Base-by-base conservation (phyloP, 2,797 vertebrate species). In the Poecile montanus region DNA sequence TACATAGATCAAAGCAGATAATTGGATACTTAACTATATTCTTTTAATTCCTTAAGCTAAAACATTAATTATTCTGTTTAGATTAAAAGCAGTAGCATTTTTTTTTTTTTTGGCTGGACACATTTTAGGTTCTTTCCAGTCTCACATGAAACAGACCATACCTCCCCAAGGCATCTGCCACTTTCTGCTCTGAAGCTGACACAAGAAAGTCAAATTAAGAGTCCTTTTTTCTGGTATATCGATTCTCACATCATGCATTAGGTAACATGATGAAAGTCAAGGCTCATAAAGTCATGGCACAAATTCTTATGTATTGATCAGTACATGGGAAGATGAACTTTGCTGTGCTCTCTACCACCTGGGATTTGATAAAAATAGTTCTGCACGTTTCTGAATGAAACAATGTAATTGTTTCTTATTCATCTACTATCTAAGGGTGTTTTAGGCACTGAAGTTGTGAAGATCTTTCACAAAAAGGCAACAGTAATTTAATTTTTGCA, bases 321-420 rank as follows among this genome's bases (percentile, higher is more conserved):
- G 10, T 7, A 18, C 38, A 15, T 0, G 2, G 14, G 19, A 54
- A 76, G 30, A 18, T 75, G 56, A 73, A 56, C 21, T 73, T 83
- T 30, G 17, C 42, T 57, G 38, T 84, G 32, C 18, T 58, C 36
- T 48, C 50, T 25, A 1, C 56, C 12, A 16, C 0, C 0, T 29
- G 22, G 50, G 40, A 48, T 67, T 45, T 73, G 51, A 67, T 38
- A 48, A 58, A 88, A 67, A 32, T 17, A 36, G 26, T 77, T 82
- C 17, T 62, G 62, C 7, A 1, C 12, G 9, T 71, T 67, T 71
- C 79, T 44, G 27, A 65, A 32, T 60, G 36, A 73, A 79, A n/a
- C 12, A 51, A 13, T 42, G 22, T 18, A 13, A 58, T 57, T 36
- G 6, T 70, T 19, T 58, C 23, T 47, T 66, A 58, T 7, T 89